phyloP scores from a whole-genome alignment of 92 coral and sea anemone species.

The Epizoanthus stellaris region DNA sequence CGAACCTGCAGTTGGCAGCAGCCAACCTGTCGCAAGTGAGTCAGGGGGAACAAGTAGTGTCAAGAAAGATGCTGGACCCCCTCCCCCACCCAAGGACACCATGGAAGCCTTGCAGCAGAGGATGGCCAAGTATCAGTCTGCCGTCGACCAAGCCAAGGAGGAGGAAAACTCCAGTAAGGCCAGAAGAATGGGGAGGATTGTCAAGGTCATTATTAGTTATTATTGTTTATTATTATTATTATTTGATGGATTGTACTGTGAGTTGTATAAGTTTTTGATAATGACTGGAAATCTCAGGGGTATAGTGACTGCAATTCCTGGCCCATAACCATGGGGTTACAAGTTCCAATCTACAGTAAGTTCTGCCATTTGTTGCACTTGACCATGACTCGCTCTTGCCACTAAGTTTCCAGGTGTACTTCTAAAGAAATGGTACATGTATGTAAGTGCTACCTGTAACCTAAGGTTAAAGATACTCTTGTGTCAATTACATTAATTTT shows the following conservation, averaged over 20 bases:
- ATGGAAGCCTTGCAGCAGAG: conserved; percentile 94
- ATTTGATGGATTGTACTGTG: background rate
- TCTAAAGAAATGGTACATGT: no score
- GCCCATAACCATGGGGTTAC: background rate
- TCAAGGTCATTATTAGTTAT: conserved; percentile 68
- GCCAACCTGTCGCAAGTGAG: conserved; percentile 30
- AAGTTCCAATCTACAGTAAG: background rate
- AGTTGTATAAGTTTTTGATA: background rate
- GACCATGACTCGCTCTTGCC: no score
- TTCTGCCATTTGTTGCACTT: no score
- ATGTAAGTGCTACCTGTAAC: no score
- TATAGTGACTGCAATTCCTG: background rate
- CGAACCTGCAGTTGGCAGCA: conserved; percentile 21
- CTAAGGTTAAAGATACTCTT: no score
- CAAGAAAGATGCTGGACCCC: conserved; percentile 63
- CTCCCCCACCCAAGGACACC: conserved; percentile 90
- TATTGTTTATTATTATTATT: background rate
- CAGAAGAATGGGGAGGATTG: conserved; percentile 95
- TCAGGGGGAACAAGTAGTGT: conserved; percentile 41
- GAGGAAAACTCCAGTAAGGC: conserved; percentile 91
- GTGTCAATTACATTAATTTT: no score
- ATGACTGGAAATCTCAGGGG: background rate
- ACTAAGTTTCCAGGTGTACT: no score
- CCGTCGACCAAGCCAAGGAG: conserved; percentile 81
- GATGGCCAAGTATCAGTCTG: conserved; percentile 80